phyloP scores from a whole-genome alignment of 1,140 invertebrate species.

The Episyrphus balteatus region DNA sequence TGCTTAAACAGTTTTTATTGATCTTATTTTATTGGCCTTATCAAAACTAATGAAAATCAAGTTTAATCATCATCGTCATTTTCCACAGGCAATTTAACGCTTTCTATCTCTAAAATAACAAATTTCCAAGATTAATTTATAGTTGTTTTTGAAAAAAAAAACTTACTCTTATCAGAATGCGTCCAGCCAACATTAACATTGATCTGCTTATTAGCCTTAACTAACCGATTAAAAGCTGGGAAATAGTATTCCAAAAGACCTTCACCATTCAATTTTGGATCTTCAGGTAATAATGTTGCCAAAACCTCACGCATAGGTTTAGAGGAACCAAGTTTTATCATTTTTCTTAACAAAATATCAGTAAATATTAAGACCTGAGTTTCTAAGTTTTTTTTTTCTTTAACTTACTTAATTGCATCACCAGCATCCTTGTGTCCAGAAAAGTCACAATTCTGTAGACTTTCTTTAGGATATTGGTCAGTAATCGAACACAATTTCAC shows the following conservation, averaged over 20 bases:
- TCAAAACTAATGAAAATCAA: too few relatives aligned
- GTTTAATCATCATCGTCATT: too few relatives aligned
- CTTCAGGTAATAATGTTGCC: slow-evolving; percentile 39
- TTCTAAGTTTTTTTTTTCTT: neutral
- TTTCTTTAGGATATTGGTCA: slow-evolving; percentile 39
- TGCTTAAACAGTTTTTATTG: too few relatives aligned
- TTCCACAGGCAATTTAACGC: too few relatives aligned
- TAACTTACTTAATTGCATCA: slow-evolving; percentile 28
- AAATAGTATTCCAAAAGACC: slow-evolving; percentile 35
- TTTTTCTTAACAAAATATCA: slow-evolving; percentile 22
- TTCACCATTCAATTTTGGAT: slow-evolving; percentile 36
- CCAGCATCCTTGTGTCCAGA: slow-evolving; percentile 38
- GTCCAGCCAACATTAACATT: slow-evolving; percentile 28
- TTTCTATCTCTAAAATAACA: too few relatives aligned
- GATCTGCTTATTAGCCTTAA: slow-evolving; percentile 24
- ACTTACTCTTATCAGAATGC: slow-evolving; percentile 20
- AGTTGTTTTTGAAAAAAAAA: neutral
- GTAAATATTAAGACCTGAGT: neutral
- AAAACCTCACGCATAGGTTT: slow-evolving; percentile 48
- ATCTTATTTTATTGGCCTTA: too few relatives aligned
- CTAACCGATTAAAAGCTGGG: slow-evolving; percentile 30
- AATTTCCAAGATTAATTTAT: too few relatives aligned
- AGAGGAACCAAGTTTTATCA: slow-evolving; percentile 44
- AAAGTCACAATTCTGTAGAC: slow-evolving; percentile 50
- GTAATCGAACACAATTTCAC: slow-evolving; percentile 46